These are phyloP conservation scores for Sitta europaea DNA, from an alignment of 2,113 vertebrate species.

Conservation along the genomic window DNA sequence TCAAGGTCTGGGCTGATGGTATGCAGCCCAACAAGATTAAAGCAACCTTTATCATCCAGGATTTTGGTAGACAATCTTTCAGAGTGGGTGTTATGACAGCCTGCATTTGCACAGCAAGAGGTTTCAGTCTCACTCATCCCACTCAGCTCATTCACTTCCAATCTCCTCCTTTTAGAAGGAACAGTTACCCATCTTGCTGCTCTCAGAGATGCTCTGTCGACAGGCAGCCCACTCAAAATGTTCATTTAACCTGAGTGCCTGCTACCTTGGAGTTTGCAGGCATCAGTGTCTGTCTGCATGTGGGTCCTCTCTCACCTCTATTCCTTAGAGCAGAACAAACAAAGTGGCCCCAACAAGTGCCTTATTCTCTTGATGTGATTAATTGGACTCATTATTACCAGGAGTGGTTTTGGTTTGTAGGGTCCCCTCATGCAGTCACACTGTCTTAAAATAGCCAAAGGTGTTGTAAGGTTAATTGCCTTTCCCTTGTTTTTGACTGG, in stretches of 20 bases:
- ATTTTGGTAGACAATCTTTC: neutral
- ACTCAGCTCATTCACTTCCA: slow-evolving; percentile 22
- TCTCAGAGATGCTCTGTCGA: neutral
- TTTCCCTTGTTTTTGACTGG: neutral
- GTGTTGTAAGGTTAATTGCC: neutral
- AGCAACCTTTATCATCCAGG: neutral
- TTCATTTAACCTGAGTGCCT: neutral
- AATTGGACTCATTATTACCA: neutral
- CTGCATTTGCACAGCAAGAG: neutral
- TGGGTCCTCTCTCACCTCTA: neutral
- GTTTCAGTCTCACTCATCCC: slow-evolving; percentile 46
- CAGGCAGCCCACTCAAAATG: neutral
- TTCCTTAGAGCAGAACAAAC: neutral
- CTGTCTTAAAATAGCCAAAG: neutral
- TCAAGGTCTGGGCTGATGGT: neutral
- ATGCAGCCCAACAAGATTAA: neutral
- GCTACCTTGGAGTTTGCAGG: neutral
- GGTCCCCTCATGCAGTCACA: neutral
- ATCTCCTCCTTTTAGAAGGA: neutral
- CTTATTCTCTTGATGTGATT: neutral
- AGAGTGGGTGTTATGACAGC: neutral
- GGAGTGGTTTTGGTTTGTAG: neutral
- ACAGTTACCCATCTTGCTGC: neutral
- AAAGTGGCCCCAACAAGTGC: neutral
- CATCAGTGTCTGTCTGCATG: neutral